These are phyloP conservation scores for Chionomys nivalis DNA, from an alignment of 2,113 vertebrate species.

Conservation along the genomic window DNA sequence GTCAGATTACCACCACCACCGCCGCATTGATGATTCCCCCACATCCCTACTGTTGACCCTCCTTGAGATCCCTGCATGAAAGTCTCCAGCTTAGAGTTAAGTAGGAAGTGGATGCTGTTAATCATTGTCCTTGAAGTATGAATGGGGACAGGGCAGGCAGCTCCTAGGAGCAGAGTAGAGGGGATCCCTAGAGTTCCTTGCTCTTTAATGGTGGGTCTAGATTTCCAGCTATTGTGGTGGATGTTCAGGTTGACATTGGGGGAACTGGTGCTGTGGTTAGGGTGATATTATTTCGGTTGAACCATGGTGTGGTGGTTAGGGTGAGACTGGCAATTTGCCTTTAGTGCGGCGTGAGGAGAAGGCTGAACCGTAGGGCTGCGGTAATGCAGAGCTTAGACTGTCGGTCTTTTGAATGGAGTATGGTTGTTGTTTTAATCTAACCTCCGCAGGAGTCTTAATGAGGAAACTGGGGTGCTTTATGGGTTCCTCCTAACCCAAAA, in stretches of 20 bases:
- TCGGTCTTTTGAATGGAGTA: not conserved
- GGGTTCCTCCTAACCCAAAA: not conserved
- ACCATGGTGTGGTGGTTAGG: not conserved
- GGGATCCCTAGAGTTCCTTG: not conserved
- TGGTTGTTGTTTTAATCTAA: constrained; percentile 25
- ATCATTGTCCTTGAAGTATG: not conserved
- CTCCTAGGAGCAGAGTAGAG: not conserved
- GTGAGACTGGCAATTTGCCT: not conserved
- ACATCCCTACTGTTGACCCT: not conserved
- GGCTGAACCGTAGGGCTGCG: constrained; percentile 31
- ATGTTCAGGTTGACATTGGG: not conserved
- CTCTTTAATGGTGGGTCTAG: not conserved
- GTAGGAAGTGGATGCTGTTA: not conserved
- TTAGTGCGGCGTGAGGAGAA: constrained; percentile 16
- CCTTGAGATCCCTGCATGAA: too few relatives aligned
- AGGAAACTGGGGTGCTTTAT: not conserved
- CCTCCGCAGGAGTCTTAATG: not conserved
- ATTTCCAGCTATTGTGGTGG: not conserved
- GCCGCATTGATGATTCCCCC: too few relatives aligned
- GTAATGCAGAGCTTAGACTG: not conserved
- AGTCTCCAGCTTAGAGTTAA: not conserved
- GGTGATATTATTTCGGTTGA: not conserved
- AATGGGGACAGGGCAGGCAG: not conserved
- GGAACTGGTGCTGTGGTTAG: not conserved
- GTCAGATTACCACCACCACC: not conserved